Evolutionary conservation across 2,113 vertebrate species (phyloP).

Genomic region (human (Homo sapiens)): GRCh38 chr4:172580001-172580500

Average conservation of each 20-base stretch:
- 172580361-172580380: slow-evolving; percentile 7
- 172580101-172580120: background rate
- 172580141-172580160: background rate
- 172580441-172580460: background rate
- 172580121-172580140: background rate
- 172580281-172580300: background rate
- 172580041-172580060: background rate
- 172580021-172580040: background rate
- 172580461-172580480: background rate
- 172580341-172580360: background rate
- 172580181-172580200: background rate
- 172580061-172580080: background rate
- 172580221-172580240: background rate
- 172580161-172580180: background rate
- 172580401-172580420: slow-evolving; percentile 9
- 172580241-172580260: background rate
- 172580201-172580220: background rate
- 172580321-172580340: background rate
- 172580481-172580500: background rate
- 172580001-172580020: slow-evolving; percentile 2
- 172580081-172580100: background rate
- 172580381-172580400: background rate
- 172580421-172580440: background rate
- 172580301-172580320: background rate
- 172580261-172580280: background rate